Percentiles rank a stretch among this genome's conserved stretches.
Conservation (phyloP, 2,888 invertebrate genomes). For the Drosophila diplacantha region DNA sequence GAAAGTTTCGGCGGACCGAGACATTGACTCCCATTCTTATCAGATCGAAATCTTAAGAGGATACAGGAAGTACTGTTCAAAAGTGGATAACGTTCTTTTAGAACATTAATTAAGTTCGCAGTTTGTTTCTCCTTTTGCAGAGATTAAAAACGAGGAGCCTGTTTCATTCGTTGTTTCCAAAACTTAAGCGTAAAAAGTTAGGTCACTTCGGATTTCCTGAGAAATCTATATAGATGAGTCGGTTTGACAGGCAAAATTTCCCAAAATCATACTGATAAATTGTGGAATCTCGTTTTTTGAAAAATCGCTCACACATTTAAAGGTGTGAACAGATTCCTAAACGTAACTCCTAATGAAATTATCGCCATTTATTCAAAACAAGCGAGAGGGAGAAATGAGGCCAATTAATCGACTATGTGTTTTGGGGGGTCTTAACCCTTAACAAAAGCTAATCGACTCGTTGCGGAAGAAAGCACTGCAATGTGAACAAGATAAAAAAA, state of each 20-base stretch:
- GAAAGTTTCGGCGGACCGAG: background rate
- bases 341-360: slow-evolving; percentile 1
- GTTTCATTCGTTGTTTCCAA: background rate
- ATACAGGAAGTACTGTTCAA: background rate
- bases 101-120: background rate
- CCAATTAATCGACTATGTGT: slow-evolving; percentile 6
- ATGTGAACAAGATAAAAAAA: slow-evolving; percentile 1
- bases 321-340: background rate
- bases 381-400: background rate
- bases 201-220: background rate
- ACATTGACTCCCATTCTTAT: background rate
- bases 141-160: background rate
- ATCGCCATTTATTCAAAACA: background rate
- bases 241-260: background rate
- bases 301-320: background rate
- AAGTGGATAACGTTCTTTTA: background rate
- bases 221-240: background rate
- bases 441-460: slow-evolving; percentile 14
- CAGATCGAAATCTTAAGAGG: background rate
- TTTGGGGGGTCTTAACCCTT: background rate
- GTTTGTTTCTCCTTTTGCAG: background rate
- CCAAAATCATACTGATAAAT: background rate
- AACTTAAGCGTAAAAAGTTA: background rate
- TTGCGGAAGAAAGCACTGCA: slow-evolving; percentile 3
- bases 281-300: background rate